Evolutionary conservation across 92 coral and sea anemone genomes (phyloP).

Genomic region (Galaxea fascicularis): DNA sequence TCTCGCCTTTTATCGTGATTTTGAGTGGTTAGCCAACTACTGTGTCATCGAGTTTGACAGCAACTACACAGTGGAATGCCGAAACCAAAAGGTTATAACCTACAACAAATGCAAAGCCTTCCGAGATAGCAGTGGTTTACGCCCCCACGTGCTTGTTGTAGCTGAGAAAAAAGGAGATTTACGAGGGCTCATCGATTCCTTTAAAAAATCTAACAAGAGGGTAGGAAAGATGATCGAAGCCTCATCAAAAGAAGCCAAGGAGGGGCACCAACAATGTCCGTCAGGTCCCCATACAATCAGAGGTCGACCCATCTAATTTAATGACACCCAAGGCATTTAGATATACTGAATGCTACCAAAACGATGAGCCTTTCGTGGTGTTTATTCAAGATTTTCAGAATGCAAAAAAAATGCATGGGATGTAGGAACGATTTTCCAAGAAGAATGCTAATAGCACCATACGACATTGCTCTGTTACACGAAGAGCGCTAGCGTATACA

Average conservation of each 20-base stretch:
- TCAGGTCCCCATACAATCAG: slow-evolving; percentile 11
- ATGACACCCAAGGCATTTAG: slow-evolving; percentile 27
- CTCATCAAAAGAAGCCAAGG: slow-evolving; percentile 21
- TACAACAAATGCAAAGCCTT: too few species aligned
- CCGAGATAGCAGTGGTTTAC: slow-evolving; percentile 4
- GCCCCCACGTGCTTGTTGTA: slow-evolving; percentile 36
- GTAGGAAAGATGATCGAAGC: slow-evolving; percentile 19
- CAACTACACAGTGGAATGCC: too few species aligned
- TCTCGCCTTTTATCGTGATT: too few species aligned
- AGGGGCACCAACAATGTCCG: slow-evolving; percentile 25
- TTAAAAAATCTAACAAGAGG: not conserved
- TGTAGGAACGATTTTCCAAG: slow-evolving; percentile 24
- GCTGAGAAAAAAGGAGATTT: not conserved
- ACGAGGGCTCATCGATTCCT: not conserved
- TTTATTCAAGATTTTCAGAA: slow-evolving; percentile 1
- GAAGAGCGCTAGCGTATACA: too few species aligned
- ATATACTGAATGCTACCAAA: slow-evolving; percentile 42
- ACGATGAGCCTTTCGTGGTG: slow-evolving; percentile 32
- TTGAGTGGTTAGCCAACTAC: too few species aligned
- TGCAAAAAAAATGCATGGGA: slow-evolving; percentile 20
- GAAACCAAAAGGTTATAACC: too few species aligned
- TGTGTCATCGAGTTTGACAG: too few species aligned
- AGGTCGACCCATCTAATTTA: slow-evolving; percentile 20
- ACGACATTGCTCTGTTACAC: slow-evolving; percentile 23
- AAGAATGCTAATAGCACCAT: slow-evolving; percentile 22